Conservation (phyloP, 37 sponge, comb jelly and placozoan species). For the Tethya wilhelma region DNA sequence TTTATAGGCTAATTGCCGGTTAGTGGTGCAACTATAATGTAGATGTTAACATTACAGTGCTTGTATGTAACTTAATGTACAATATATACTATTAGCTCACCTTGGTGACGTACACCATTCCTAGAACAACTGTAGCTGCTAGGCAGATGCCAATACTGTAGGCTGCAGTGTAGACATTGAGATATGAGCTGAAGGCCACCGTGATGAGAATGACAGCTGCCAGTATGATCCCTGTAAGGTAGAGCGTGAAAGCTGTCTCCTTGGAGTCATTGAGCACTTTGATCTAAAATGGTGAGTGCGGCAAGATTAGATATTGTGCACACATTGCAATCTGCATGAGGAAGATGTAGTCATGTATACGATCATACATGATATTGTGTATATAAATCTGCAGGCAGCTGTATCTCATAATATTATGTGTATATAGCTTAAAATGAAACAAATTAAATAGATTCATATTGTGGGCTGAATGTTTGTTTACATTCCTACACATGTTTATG, state of each 20-base stretch:
- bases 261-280: conserved; percentile 61
- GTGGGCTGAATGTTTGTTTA: background rate
- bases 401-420: too few species aligned
- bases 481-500: too few species aligned
- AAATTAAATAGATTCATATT: too few species aligned
- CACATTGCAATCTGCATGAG: too few species aligned
- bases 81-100: conserved; percentile 5
- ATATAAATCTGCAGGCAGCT: too few species aligned
- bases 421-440: too few species aligned
- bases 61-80: background rate
- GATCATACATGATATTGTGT: too few species aligned
- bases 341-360: too few species aligned
- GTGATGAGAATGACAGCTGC: conserved; percentile 29
- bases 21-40: background rate
- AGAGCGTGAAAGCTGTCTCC: conserved; percentile 49
- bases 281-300: conserved; percentile 4
- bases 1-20: background rate
- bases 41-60: background rate
- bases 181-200: conserved; percentile 9
- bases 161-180: conserved; percentile 18
- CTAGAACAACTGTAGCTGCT: conserved; percentile 31
- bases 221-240: conserved; percentile 48
- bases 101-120: conserved; percentile 48
- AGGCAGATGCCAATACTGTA: conserved; percentile 35
- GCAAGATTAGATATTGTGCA: too few species aligned